phyloP scores from a whole-genome alignment of 2,113 vertebrate genomes.

The Prietella phreatophila region DNA sequence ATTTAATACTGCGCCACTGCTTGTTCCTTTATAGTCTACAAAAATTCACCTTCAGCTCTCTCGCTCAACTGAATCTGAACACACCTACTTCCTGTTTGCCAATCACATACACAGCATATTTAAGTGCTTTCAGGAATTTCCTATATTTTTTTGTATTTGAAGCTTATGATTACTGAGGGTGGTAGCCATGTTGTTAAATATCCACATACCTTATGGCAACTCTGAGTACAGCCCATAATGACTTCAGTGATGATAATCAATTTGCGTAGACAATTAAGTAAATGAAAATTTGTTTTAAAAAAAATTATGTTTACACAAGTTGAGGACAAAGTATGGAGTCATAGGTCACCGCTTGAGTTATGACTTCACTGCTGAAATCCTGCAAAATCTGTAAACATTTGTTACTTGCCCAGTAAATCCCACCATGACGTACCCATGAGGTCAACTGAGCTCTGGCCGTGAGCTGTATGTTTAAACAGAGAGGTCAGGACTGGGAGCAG shows the following conservation, averaged over 20 bases:
- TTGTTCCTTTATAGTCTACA: not conserved
- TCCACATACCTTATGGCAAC: not conserved
- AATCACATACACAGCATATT: not conserved
- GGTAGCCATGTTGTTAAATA: not conserved
- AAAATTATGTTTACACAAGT: not conserved
- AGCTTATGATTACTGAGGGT: not conserved
- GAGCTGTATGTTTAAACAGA: constrained; percentile 85
- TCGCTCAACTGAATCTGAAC: not conserved
- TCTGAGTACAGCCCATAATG: too few relatives aligned
- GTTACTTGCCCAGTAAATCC: not conserved
- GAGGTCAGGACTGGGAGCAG: constrained; percentile 88
- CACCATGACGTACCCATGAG: constrained; percentile 77
- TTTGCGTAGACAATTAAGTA: not conserved
- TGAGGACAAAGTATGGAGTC: not conserved
- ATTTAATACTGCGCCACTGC: not conserved
- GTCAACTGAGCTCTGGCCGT: constrained; percentile 81
- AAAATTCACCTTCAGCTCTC: not conserved
- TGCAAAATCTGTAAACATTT: not conserved
- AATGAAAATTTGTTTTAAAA: not conserved
- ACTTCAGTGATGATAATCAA: not conserved
- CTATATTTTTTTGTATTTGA: not conserved
- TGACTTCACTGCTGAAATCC: not conserved
- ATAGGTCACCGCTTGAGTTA: not conserved
- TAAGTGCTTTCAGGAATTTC: too few relatives aligned
- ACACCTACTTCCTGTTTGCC: not conserved